These are phyloP conservation scores for Neolamprologus ventralis DNA, from an alignment of 2,113 vertebrate species.

Conservation along the genomic window DNA sequence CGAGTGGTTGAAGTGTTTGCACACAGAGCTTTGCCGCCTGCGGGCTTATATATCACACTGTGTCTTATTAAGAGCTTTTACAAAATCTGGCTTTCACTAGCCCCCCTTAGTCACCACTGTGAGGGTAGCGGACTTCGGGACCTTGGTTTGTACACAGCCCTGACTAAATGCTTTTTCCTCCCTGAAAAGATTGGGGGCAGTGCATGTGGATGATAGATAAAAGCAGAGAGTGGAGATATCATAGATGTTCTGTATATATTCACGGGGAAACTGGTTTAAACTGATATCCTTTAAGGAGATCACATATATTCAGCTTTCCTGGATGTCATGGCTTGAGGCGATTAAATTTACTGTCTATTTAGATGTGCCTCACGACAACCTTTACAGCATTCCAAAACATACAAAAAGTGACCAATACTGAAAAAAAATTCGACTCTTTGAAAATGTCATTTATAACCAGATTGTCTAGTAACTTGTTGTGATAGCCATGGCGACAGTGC, in stretches of 20 bases:
- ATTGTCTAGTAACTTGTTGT: not conserved
- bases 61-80: conserved; percentile 68
- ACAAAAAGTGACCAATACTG: not conserved
- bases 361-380: conserved; percentile 2
- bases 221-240: conserved; percentile 33
- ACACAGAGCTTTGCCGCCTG: conserved; percentile 58
- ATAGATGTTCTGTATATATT: conserved; percentile 22
- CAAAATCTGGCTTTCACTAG: conserved; percentile 65
- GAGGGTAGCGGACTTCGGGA: conserved; percentile 38
- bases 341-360: conserved; percentile 37
- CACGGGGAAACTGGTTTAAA: conserved; percentile 16
- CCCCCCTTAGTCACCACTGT: conserved; percentile 25
- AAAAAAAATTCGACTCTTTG: not conserved
- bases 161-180: conserved; percentile 25
- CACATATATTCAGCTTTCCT: conserved; percentile 20
- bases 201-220: conserved; percentile 47
- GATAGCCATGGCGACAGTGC: not conserved
- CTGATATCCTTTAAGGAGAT: conserved; percentile 30
- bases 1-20: conserved; percentile 56
- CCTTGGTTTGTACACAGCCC: conserved; percentile 26
- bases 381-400: not conserved
- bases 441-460: not conserved
- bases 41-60: conserved; percentile 61
- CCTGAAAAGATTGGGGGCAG: conserved; percentile 24
- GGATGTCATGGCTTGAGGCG: conserved; percentile 53